phyloP scores from a whole-genome alignment of 2,888 invertebrate genomes.

The Ephialtes manifestator region DNA sequence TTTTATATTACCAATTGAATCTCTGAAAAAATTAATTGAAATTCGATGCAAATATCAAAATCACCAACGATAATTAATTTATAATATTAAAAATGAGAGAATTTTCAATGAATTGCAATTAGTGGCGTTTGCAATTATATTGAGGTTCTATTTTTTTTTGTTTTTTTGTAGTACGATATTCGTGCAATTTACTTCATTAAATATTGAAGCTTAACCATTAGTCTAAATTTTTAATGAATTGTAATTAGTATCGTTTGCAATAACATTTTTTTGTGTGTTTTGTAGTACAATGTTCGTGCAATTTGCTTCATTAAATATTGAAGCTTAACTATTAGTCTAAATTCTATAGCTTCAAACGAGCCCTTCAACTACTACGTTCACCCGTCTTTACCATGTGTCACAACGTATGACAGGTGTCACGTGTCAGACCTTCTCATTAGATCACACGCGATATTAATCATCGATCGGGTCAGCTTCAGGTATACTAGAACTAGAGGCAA shows the following conservation, averaged over 20 bases:
- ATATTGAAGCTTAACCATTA: neutral
- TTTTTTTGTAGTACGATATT: neutral
- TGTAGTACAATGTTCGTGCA: neutral
- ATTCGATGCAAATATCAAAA: no score
- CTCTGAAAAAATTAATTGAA: no score
- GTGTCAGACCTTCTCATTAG: slow-evolving; percentile 32
- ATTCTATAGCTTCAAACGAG: neutral
- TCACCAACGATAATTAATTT: no score
- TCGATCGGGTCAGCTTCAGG: slow-evolving; percentile 28
- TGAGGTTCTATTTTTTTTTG: no score
- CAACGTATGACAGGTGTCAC: slow-evolving; percentile 9
- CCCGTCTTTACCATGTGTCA: slow-evolving; percentile 17
- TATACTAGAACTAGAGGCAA: slow-evolving; percentile 1
- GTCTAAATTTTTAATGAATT: neutral
- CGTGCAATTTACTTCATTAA: neutral
- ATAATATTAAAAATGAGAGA: no score
- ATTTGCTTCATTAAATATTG: neutral
- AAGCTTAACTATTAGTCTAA: neutral
- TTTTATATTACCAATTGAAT: no score
- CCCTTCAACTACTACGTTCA: neutral
- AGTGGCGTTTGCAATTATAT: no score
- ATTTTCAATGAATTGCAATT: no score
- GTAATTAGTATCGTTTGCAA: no score
- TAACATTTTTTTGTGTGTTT: neutral
- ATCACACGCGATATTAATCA: slow-evolving; percentile 50